These are phyloP conservation scores for Ptilonorhynchus violaceus DNA, from an alignment of 2,113 vertebrate genomes.

Conservation along the genomic window DNA sequence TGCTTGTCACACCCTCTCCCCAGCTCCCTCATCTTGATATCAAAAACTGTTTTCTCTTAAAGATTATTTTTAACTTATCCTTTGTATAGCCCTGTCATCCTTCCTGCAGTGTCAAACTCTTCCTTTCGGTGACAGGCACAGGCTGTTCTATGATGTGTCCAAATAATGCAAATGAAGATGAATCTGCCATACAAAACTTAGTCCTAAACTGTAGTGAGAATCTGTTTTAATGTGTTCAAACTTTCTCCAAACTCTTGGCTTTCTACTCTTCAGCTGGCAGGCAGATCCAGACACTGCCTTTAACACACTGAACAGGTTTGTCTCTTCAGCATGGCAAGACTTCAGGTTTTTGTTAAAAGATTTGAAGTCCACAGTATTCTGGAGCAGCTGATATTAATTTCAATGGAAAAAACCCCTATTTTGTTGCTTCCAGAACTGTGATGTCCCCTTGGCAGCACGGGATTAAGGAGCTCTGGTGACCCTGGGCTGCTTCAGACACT, in stretches of 20 bases:
- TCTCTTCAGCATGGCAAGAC: not conserved
- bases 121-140: not conserved
- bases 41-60: not conserved
- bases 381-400: not conserved
- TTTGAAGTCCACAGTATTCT: not conserved
- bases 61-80: not conserved
- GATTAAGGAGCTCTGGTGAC: not conserved
- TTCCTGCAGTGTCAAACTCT: not conserved
- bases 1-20: not conserved
- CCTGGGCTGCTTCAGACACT: not conserved
- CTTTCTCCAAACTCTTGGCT: not conserved
- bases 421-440: not conserved
- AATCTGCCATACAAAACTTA: not conserved
- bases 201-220: not conserved
- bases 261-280: not conserved
- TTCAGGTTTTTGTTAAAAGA: not conserved
- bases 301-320: not conserved
- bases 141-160: not conserved
- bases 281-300: not conserved
- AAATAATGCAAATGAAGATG: not conserved
- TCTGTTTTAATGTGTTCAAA: not conserved
- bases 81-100: not conserved
- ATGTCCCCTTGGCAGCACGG: not conserved
- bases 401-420: accelerated
- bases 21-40: not conserved